A percentile compares a stretch with the other conserved stretches of the same genome.
Evolutionary conservation across 2,888 invertebrate genomes (phyloP).

Genomic region (Chromoteleia sp.): DNA sequence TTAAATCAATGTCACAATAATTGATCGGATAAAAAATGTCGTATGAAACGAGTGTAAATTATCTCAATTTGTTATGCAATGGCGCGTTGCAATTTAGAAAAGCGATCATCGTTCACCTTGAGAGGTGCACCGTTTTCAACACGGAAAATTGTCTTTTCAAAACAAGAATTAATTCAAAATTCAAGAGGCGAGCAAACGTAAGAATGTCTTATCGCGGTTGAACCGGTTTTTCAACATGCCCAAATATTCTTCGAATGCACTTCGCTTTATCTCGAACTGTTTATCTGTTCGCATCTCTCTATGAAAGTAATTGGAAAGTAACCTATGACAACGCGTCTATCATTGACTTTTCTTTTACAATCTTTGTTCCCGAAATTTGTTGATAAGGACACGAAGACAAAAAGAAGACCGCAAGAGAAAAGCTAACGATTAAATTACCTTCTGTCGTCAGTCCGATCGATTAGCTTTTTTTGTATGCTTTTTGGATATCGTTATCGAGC

Average conservation of each 20-base stretch:
- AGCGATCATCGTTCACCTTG: constrained; percentile 36
- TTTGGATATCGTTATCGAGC: too few species aligned
- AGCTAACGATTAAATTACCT: too few species aligned
- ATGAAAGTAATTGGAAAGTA: too few species aligned
- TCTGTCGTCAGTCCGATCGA: too few species aligned
- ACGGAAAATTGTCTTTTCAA: constrained; percentile 16
- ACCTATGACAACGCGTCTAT: too few species aligned
- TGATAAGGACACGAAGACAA: too few species aligned
- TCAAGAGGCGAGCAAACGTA: not conserved
- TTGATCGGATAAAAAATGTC: constrained; percentile 15
- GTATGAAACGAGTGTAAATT: constrained; percentile 18
- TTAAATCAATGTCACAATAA: constrained; percentile 6
- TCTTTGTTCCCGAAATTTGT: too few species aligned
- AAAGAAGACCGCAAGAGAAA: too few species aligned
- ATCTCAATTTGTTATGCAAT: constrained; percentile 48
- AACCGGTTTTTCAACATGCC: constrained; percentile 27
- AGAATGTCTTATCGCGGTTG: not conserved
- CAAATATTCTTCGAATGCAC: constrained; percentile 24
- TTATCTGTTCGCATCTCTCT: too few species aligned
- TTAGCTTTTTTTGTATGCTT: too few species aligned
- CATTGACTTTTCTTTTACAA: too few species aligned
- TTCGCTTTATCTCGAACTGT: not conserved
- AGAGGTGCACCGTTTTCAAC: constrained; percentile 12
- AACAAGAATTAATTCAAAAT: constrained; percentile 7
- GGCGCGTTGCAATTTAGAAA: constrained; percentile 29